Evolutionary conservation across 1,140 invertebrate genomes (phyloP).

Genomic region (Papilio polyxenes): DNA sequence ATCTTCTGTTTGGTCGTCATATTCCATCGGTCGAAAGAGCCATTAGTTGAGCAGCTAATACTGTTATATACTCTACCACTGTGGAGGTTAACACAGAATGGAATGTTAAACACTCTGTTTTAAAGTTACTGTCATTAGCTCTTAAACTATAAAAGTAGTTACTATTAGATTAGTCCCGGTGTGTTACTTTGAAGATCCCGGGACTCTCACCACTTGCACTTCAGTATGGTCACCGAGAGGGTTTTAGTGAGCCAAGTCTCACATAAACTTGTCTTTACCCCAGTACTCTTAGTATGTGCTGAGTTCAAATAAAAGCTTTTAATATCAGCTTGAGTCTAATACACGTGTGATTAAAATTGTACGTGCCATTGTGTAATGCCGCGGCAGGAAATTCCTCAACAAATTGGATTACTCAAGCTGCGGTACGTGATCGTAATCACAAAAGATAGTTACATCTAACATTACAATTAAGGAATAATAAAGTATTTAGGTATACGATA

Average conservation of each 20-base stretch:
- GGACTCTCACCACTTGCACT: too few relatives aligned
- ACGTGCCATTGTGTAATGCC: not conserved
- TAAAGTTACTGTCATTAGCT: too few relatives aligned
- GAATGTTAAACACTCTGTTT: too few relatives aligned
- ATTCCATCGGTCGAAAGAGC: not conserved
- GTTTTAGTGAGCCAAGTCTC: too few relatives aligned
- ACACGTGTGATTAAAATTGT: not conserved
- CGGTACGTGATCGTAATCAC: not conserved
- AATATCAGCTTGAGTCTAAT: not conserved
- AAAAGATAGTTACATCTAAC: not conserved
- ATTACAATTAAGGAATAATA: not conserved
- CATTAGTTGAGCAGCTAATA: not conserved
- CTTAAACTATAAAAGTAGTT: not conserved
- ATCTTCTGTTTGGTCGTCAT: not conserved
- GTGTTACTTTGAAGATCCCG: too few relatives aligned
- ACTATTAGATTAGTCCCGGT: too few relatives aligned
- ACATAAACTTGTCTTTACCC: too few relatives aligned
- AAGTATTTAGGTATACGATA: not conserved
- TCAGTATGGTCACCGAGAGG: too few relatives aligned
- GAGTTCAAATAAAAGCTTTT: not conserved
- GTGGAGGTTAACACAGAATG: not conserved
- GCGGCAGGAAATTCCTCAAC: conserved; percentile 10
- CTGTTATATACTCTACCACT: not conserved
- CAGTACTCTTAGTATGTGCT: not conserved
- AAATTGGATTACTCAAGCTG: conserved; percentile 21